Conservation (phyloP, 2,113 vertebrate genomes). For the Pseudorectes ferrugineus region DNA sequence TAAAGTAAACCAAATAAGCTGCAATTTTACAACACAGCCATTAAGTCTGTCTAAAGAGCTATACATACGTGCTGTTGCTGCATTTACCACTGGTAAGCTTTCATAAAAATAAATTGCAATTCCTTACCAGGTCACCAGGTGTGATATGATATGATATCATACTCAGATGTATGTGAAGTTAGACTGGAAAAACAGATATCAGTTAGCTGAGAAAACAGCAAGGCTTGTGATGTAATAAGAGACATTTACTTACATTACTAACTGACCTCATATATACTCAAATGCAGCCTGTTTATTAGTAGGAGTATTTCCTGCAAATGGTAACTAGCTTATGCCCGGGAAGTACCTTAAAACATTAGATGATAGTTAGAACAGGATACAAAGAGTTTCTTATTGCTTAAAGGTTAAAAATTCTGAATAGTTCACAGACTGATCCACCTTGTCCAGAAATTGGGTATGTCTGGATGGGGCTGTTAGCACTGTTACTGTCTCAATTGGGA, state of each 20-base stretch:
- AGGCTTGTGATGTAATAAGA: not conserved
- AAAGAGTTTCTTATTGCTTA: not conserved
- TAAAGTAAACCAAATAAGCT: not conserved
- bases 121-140: not conserved
- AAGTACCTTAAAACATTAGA: not conserved
- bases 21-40: not conserved
- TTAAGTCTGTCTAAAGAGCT: not conserved
- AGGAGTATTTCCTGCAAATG: not conserved
- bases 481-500: not conserved
- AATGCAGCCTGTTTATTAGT: not conserved
- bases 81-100: not conserved
- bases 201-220: not conserved
- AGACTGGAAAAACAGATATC: not conserved
- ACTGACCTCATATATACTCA: not conserved
- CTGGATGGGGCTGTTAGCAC: not conserved
- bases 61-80: not conserved
- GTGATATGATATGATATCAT: not conserved
- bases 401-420: not conserved
- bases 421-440: not conserved
- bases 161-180: not conserved
- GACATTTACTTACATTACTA: not conserved
- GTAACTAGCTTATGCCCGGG: not conserved
- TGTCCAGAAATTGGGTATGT: not conserved
- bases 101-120: slow-evolving; percentile 4
- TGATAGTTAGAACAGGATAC: not conserved